A percentile compares a stretch with the other conserved stretches of the same genome.
Evolutionary conservation across 2,797 vertebrate genomes (phyloP).

Genomic region (Etheostoma perlongum): DNA sequence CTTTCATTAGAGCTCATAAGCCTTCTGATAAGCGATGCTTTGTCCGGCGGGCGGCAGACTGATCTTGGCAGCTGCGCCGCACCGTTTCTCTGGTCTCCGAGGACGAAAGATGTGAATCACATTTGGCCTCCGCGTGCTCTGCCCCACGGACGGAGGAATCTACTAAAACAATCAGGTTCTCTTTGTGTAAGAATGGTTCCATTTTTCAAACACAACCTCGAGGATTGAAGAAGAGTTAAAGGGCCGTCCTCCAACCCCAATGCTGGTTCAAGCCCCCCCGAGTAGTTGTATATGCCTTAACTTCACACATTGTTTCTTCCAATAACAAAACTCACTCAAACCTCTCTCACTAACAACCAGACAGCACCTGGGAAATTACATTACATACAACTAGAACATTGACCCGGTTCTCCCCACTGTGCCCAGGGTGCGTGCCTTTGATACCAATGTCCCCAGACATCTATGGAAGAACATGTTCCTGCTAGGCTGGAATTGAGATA

Average conservation of each 20-base stretch:
- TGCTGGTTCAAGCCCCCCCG: neutral
- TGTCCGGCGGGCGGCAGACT: constrained; percentile 37
- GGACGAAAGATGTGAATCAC: constrained; percentile 42
- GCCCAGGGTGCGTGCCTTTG: constrained; percentile 17
- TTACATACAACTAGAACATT: neutral
- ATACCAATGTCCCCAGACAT: constrained; percentile 36
- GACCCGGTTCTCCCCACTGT: constrained; percentile 6
- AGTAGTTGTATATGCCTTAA: neutral
- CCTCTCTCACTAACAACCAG: neutral
- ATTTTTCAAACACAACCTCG: neutral
- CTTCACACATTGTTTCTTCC: neutral
- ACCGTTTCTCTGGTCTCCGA: constrained; percentile 14
- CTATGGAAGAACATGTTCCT: constrained; percentile 34
- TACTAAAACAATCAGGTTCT: neutral
- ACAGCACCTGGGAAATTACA: constrained; percentile 24
- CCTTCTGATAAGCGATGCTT: constrained; percentile 40
- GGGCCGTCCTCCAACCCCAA: neutral
- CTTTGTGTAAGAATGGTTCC: neutral
- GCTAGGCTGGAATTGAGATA: constrained; percentile 13
- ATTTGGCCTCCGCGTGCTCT: constrained; percentile 31
- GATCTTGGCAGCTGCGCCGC: constrained; percentile 61
- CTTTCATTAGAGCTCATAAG: constrained; percentile 53
- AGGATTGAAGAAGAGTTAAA: neutral
- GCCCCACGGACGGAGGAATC: neutral
- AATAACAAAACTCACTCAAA: neutral